Percentiles rank a stretch among this genome's conserved stretches.
Conservation (phyloP, 2,113 vertebrate genomes). For the Pagrus major region DNA sequence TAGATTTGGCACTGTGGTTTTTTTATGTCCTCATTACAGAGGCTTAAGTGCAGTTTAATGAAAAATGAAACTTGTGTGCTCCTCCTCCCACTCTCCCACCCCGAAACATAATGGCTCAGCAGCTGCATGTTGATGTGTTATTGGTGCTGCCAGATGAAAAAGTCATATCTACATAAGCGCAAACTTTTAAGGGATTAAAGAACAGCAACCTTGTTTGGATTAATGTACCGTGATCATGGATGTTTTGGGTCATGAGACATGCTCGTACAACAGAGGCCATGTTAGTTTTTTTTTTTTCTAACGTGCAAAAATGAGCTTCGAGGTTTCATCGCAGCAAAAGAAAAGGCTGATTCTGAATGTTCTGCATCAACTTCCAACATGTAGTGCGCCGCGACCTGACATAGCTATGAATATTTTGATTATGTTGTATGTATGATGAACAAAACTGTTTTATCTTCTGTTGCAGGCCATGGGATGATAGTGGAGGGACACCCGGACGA, state of each 20-base stretch:
- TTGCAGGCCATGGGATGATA: slow-evolving; percentile 87
- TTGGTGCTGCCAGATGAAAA: slow-evolving; percentile 34
- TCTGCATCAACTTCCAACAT: neutral
- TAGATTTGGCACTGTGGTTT: slow-evolving; percentile 37
- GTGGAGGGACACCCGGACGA: slow-evolving; percentile 75
- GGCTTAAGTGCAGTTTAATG: slow-evolving; percentile 71
- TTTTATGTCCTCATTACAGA: slow-evolving; percentile 59
- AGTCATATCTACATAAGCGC: slow-evolving; percentile 34
- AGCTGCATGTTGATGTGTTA: slow-evolving; percentile 53
- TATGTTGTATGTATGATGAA: slow-evolving; percentile 11
- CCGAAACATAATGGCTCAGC: slow-evolving; percentile 59
- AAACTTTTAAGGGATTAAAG: slow-evolving; percentile 72
- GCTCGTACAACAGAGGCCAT: slow-evolving; percentile 21
- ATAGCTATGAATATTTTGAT: neutral
- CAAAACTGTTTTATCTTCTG: slow-evolving; percentile 5
- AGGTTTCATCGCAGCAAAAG: neutral
- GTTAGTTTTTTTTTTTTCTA: no score
- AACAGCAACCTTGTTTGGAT: slow-evolving; percentile 33
- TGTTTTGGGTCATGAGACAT: slow-evolving; percentile 30
- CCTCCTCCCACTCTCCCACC: neutral
- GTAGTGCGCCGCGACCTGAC: neutral
- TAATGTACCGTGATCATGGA: slow-evolving; percentile 29
- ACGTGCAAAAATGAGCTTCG: slow-evolving; percentile 25
- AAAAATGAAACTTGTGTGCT: slow-evolving; percentile 50
- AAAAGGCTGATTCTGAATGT: no score